Percentiles rank a stretch among this genome's conserved stretches.
Conservation (phyloP, 2,113 vertebrate species). For the Promerops cafer region DNA sequence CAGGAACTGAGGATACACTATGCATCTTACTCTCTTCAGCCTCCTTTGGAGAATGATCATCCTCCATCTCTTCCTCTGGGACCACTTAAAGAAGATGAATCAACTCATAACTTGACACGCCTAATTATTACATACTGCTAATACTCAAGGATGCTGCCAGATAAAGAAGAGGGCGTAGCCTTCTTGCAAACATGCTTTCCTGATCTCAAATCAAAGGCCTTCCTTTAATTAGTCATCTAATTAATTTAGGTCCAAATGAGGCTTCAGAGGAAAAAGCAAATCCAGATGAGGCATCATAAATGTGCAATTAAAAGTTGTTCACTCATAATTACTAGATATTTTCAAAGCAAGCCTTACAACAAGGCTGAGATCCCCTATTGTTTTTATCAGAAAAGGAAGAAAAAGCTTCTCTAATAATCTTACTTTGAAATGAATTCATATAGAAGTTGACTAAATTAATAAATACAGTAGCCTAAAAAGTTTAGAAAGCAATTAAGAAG, state of each 20-base stretch:
- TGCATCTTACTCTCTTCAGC: background rate
- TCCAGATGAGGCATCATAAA: constrained; percentile 27
- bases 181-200: background rate
- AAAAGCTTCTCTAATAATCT: background rate
- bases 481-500: background rate
- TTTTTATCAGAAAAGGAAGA: background rate
- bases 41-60: background rate
- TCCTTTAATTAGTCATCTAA: constrained; percentile 10
- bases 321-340: background rate
- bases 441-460: background rate
- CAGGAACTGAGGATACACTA: background rate
- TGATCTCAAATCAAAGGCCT: background rate
- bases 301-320: constrained; percentile 2
- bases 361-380: background rate
- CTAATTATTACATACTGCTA: background rate
- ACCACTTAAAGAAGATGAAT: constrained; percentile 8
- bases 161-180: constrained; percentile 26
- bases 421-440: background rate
- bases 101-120: background rate
- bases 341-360: background rate
- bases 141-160: background rate
- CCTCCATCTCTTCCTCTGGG: background rate
- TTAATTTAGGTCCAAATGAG: constrained; percentile 13
- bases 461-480: background rate
- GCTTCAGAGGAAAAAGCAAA: constrained; percentile 11